Conservation (phyloP, 2,797 vertebrate species). For the Parotocinclus haroldoi region DNA sequence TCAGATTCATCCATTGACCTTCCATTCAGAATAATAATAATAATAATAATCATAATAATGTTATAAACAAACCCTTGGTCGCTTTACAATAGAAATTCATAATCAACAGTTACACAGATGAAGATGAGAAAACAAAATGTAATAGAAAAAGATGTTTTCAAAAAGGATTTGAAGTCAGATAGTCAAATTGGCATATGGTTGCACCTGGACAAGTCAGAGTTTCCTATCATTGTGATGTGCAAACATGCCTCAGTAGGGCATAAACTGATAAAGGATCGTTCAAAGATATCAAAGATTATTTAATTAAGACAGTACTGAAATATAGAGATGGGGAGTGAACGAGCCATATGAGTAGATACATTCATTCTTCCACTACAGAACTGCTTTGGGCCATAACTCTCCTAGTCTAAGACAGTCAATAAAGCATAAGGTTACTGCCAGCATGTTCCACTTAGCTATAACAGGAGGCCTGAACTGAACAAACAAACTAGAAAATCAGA, state of each 20-base stretch:
- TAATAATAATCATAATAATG: too few relatives aligned
- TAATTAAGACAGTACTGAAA: constrained; percentile 44
- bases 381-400: constrained; percentile 40
- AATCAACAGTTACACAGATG: too few relatives aligned
- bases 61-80: too few relatives aligned
- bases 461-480: constrained; percentile 21
- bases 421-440: constrained; percentile 34
- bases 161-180: too few relatives aligned
- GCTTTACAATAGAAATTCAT: too few relatives aligned
- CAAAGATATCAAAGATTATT: constrained; percentile 48
- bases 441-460: constrained; percentile 34
- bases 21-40: too few relatives aligned
- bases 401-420: constrained; percentile 5
- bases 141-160: too few relatives aligned
- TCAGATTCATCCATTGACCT: too few relatives aligned
- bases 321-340: constrained; percentile 15
- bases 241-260: constrained; percentile 15
- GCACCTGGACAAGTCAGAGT: neutral
- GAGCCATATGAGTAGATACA: constrained; percentile 23
- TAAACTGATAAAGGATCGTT: constrained; percentile 39
- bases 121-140: too few relatives aligned
- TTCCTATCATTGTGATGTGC: neutral
- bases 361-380: constrained; percentile 34
- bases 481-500: constrained; percentile 32
- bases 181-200: neutral